phyloP scores from a whole-genome alignment of 2,113 vertebrate genomes.

The Aviceda subcristata region DNA sequence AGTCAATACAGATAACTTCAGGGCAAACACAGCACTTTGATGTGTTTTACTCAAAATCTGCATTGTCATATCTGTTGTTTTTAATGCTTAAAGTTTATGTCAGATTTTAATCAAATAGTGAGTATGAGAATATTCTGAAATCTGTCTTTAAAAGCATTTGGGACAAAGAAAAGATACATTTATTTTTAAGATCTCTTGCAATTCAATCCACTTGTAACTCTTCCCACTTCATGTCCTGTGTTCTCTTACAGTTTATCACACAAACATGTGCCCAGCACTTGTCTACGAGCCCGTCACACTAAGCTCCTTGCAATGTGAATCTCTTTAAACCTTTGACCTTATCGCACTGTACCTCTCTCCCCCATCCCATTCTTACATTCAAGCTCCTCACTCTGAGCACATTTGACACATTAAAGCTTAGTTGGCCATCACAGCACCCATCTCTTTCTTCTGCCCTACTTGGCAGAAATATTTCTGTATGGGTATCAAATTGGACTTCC shows the following conservation, averaged over 20 bases:
- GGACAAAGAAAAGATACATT: background rate
- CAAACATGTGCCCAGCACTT: background rate
- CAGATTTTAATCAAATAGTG: background rate
- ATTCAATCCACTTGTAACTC: background rate
- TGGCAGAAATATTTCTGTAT: background rate
- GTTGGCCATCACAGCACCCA: background rate
- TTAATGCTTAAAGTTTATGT: background rate
- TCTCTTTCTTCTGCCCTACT: background rate
- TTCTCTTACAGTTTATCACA: background rate
- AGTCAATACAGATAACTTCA: background rate
- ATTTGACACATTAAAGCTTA: background rate
- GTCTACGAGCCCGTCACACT: background rate
- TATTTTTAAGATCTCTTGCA: background rate
- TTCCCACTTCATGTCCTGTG: background rate
- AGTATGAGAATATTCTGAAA: background rate
- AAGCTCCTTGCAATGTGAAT: background rate
- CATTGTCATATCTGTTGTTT: background rate
- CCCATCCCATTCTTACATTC: background rate
- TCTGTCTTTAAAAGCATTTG: background rate
- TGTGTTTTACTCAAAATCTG: background rate
- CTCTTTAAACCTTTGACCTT: background rate
- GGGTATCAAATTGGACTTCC: background rate
- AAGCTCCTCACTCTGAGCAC: background rate
- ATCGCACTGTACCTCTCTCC: background rate
- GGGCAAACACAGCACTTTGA: background rate